Base-by-base conservation (phyloP, 2,797 vertebrate genomes). In the Oreonectes daqikongensis region DNA sequence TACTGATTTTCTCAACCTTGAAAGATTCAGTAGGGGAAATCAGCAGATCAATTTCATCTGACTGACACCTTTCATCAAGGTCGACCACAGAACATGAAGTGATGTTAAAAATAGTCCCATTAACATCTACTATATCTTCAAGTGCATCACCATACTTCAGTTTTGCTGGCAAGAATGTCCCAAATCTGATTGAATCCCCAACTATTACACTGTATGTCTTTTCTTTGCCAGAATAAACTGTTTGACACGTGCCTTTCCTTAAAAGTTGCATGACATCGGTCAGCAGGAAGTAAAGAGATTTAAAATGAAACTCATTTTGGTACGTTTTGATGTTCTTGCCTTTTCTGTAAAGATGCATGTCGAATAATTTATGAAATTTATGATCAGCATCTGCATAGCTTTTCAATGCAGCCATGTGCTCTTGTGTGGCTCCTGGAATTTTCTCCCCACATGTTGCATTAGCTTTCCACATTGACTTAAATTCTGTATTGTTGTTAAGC, bases 281-380 rank as follows among this genome's bases (percentile, higher is more conserved):
- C 6, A 84, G 26, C 18, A 84, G 70, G 32, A 84, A 84, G 50
- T 79, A 77, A 69, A 84, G 68, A 69, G 83, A 78, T 79, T 84
- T 84, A 32, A 78, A 72, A 30, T 20, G 55, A 78, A 84, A 84
- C 4, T 52, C 9, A 1, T 84, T 14, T 57, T 1, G 24, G 55
- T 72, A 82, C 3, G 17, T 60, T 9, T 50, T 59, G 67, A 0
- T 20, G 28, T 57, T 66, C 2, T 0, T 32, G 24, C 71, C 75
- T 24, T 69, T 77, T 8, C 1, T 53, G 1, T 69, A 7, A 75
- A 78, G 0, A 8, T 26, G 6, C 0, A 11, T 0, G 0, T 72
- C 72, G 24, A 82, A 84, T 0, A 0, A 4, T 20, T 12, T 0
- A 17, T 14, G n/a, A 53, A 80, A 80, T 18, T 0, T 0, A 20